Evolutionary conservation across 2,888 invertebrate genomes (phyloP).

Genomic region (Patella ulyssiponensis): DNA sequence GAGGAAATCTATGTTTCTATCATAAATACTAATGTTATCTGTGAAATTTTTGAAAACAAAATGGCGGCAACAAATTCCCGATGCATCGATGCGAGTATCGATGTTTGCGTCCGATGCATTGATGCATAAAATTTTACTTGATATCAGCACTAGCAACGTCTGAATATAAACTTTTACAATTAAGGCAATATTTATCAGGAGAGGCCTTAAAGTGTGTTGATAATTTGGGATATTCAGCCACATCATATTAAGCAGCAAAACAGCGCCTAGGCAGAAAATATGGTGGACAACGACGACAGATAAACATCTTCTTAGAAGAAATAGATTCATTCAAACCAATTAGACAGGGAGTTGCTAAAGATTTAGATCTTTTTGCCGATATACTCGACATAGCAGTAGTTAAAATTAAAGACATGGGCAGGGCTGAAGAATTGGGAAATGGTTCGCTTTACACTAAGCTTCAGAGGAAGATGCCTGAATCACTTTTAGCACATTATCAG

Average conservation of each 20-base stretch:
- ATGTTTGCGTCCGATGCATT: too few species aligned
- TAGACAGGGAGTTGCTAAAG: conserved; percentile 15
- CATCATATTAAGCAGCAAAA: conserved; percentile 28
- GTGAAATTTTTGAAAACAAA: too few species aligned
- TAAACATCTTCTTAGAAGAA: conserved; percentile 27
- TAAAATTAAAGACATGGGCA: conserved; percentile 26
- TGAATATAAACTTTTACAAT: conserved; percentile 35
- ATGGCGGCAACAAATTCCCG: too few species aligned
- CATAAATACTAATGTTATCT: too few species aligned
- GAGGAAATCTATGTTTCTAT: too few species aligned
- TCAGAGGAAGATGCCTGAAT: conserved; percentile 16
- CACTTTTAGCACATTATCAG: too few species aligned
- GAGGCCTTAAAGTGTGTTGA: conserved; percentile 24
- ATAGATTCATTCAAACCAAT: conserved; percentile 27
- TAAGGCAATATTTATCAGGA: conserved; percentile 29
- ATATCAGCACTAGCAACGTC: too few species aligned
- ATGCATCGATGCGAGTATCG: too few species aligned
- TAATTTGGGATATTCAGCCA: conserved; percentile 26
- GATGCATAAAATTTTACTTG: too few species aligned
- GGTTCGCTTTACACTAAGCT: conserved; percentile 25
- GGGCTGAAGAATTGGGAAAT: conserved; percentile 14
- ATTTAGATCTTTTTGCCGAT: conserved; percentile 27
- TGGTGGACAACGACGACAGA: conserved; percentile 25
- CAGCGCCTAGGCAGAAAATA: conserved; percentile 11
- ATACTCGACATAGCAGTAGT: conserved; percentile 23